These are phyloP conservation scores for Urechis unicinctus DNA, from an alignment of 2,888 invertebrate species.

Conservation along the genomic window DNA sequence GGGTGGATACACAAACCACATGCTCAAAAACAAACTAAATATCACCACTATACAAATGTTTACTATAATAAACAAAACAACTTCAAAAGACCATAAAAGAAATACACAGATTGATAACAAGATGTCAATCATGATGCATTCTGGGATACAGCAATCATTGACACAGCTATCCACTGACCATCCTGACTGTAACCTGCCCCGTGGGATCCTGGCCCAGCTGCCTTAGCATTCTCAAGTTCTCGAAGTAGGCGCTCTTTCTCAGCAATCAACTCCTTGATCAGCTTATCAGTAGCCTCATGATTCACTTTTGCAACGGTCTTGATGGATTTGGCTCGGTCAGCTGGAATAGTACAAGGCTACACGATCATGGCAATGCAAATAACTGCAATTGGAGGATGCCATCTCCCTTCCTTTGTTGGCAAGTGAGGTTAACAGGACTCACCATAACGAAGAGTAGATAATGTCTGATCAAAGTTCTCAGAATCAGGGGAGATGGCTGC, in stretches of 20 bases:
- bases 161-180: conserved; percentile 8
- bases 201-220: no score
- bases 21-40: no score
- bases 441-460: conserved; percentile 28
- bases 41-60: neutral
- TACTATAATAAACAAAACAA: neutral
- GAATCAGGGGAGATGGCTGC: conserved; percentile 27
- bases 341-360: conserved; percentile 15
- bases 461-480: conserved; percentile 29
- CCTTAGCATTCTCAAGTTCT: conserved; percentile 20
- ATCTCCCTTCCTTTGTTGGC: no score
- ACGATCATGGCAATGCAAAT: no score
- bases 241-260: conserved; percentile 25
- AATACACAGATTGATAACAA: neutral
- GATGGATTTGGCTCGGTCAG: conserved; percentile 26
- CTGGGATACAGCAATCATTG: no score
- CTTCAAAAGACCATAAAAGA: neutral
- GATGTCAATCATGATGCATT: no score
- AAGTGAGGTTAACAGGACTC: neutral
- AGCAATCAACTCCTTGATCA: conserved; percentile 23
- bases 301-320: conserved; percentile 24
- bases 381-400: no score
- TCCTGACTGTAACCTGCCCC: conserved; percentile 19
- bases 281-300: conserved; percentile 22
- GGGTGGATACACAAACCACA: no score